These are phyloP conservation scores for Cordilura impudica DNA, from an alignment of 2,888 invertebrate genomes.

Conservation along the genomic window DNA sequence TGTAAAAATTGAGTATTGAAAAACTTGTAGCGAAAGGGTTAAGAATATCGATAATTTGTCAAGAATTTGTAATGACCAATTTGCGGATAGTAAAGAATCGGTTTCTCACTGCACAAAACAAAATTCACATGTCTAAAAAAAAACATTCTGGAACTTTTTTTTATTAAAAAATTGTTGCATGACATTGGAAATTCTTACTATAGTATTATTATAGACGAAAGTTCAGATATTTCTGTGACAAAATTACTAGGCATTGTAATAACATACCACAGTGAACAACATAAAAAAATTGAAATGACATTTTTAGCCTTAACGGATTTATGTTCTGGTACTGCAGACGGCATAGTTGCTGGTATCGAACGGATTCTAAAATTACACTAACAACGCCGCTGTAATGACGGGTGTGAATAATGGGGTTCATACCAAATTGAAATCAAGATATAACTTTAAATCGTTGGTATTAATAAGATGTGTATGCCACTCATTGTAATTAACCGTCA, in stretches of 20 bases:
- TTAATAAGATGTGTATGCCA: conserved; percentile 28
- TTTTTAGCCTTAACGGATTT: conserved; percentile 30
- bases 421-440: background rate
- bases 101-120: conserved; percentile 28
- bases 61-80: conserved; percentile 28
- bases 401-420: background rate
- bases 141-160: conserved; percentile 31
- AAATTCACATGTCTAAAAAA: conserved; percentile 35
- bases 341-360: conserved; percentile 5
- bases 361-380: background rate
- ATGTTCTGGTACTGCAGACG: background rate
- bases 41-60: conserved; percentile 19
- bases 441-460: background rate
- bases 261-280: conserved; percentile 24
- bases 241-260: conserved; percentile 39
- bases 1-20: no score
- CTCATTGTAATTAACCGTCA: conserved; percentile 19
- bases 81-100: conserved; percentile 31
- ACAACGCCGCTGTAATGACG: background rate
- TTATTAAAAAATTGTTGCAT: conserved; percentile 27
- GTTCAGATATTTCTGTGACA: conserved; percentile 29
- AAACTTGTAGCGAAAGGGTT: no score
- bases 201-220: conserved; percentile 40
- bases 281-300: conserved; percentile 15
- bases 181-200: conserved; percentile 36